A percentile compares a stretch with the other conserved stretches of the same genome.
phyloP scores from a whole-genome alignment of 2,113 vertebrate species.

The Uropsilus gracilis region DNA sequence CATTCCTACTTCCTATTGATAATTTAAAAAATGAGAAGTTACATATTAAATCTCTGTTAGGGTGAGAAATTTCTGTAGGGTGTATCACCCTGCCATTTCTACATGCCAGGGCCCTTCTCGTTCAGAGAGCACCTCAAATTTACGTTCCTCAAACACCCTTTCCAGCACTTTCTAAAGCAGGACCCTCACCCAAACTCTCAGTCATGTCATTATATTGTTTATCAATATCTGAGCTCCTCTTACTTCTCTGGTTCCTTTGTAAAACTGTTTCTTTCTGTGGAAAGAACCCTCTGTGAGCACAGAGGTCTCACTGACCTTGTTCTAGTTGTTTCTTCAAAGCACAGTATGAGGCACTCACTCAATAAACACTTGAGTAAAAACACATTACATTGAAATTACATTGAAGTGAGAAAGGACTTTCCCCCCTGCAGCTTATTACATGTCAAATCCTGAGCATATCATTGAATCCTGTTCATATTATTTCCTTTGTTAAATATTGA shows the following conservation, averaged over 20 bases:
- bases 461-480: not conserved
- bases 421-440: accelerated
- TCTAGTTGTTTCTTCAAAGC: not conserved
- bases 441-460: not conserved
- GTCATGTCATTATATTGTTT: not conserved
- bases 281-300: not conserved
- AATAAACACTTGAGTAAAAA: not conserved
- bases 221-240: not conserved
- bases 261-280: not conserved
- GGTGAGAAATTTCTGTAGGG: not conserved
- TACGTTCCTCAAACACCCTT: not conserved
- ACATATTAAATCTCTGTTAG: not conserved
- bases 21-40: conserved; percentile 11
- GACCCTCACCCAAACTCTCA: not conserved
- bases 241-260: not conserved
- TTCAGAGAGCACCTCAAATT: not conserved
- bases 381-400: not conserved
- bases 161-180: not conserved
- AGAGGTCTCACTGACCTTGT: not conserved
- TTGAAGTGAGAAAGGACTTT: not conserved
- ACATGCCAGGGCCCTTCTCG: not conserved
- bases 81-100: not conserved
- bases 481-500: conserved; percentile 21
- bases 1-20: not conserved
- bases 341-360: not conserved